A percentile compares a stretch with the other conserved stretches of the same genome.
Conservation (phyloP, 2,888 invertebrate species). For the Acrocyrtus sp. region DNA sequence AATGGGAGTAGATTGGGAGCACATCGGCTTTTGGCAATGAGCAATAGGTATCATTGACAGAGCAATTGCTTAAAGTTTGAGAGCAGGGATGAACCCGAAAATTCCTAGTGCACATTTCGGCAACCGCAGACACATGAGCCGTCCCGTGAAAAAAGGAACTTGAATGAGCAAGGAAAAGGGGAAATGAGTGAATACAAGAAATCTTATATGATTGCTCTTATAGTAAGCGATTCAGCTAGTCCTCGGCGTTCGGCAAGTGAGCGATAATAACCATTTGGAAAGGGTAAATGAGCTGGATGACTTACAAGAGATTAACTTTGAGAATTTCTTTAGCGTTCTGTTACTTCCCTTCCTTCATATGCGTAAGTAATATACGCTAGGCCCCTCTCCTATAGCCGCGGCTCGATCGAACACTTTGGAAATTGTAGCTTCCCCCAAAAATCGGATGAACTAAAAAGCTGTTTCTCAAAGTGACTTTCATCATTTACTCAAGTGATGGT, state of each 20-base stretch:
- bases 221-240: conserved; percentile 21
- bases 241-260: conserved; percentile 8
- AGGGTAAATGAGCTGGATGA: conserved; percentile 45
- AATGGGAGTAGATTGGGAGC: conserved; percentile 38
- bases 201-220: conserved; percentile 3
- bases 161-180: no score
- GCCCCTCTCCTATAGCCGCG: no score
- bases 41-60: conserved; percentile 41
- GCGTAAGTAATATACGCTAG: no score
- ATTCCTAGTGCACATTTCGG: neutral
- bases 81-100: conserved; percentile 31
- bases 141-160: no score
- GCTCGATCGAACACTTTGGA: no score
- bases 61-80: conserved; percentile 38
- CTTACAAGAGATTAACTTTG: conserved; percentile 44
- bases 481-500: neutral
- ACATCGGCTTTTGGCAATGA: conserved; percentile 46
- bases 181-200: neutral
- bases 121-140: neutral
- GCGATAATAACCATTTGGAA: conserved; percentile 44
- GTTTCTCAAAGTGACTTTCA: neutral
- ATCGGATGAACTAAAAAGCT: no score
- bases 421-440: no score
- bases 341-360: no score
- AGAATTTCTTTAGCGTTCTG: conserved; percentile 26